These are phyloP conservation scores for Pangasius macronema DNA, from an alignment of 2,797 vertebrate genomes.

Conservation along the genomic window DNA sequence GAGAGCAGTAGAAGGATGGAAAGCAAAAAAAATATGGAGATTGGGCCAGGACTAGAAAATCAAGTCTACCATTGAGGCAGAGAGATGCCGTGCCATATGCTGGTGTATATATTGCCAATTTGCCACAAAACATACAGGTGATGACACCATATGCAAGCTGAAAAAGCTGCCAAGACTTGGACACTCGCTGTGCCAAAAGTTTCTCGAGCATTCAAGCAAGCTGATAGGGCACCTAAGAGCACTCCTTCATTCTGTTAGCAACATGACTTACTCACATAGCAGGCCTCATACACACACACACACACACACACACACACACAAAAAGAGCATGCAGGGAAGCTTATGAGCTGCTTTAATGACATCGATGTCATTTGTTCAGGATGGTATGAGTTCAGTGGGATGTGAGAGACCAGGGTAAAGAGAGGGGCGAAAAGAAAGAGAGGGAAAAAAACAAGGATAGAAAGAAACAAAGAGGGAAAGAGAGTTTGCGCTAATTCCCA, in stretches of 20 bases:
- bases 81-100: slow-evolving; percentile 71
- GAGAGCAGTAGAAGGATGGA: slow-evolving; percentile 5
- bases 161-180: slow-evolving; percentile 65
- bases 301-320: background rate
- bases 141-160: slow-evolving; percentile 73
- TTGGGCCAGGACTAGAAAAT: slow-evolving; percentile 48
- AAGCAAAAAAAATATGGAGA: slow-evolving; percentile 9
- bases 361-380: slow-evolving; percentile 27
- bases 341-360: slow-evolving; percentile 13
- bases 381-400: slow-evolving; percentile 1
- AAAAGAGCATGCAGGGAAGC: background rate
- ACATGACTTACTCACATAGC: background rate
- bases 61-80: slow-evolving; percentile 55
- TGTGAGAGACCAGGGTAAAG: background rate
- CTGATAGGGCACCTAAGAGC: slow-evolving; percentile 54
- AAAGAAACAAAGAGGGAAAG: slow-evolving; percentile 56
- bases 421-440: background rate
- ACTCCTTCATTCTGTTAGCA: slow-evolving; percentile 37
- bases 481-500: slow-evolving; percentile 76
- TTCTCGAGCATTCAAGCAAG: slow-evolving; percentile 54
- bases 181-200: slow-evolving; percentile 59
- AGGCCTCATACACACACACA: background rate
- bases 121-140: slow-evolving; percentile 74
- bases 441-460: slow-evolving; percentile 35
- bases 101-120: slow-evolving; percentile 67